Evolutionary conservation across 1,140 invertebrate species (phyloP).

Genomic region (Bombus sibiricus): DNA sequence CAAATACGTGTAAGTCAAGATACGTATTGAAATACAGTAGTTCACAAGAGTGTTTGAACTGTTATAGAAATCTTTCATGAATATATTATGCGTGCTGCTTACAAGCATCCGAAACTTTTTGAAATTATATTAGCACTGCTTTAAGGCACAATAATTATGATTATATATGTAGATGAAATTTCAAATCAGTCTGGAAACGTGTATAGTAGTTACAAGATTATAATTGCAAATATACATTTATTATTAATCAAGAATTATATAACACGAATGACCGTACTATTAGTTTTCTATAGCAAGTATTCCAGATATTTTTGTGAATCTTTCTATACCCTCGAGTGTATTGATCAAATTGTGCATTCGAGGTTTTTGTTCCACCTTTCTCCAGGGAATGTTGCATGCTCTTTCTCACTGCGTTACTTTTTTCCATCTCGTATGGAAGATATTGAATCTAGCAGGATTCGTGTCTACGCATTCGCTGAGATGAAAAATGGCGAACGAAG

Average conservation of each 20-base stretch:
- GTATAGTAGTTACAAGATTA: too few species aligned
- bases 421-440: slow-evolving; percentile 18
- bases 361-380: not conserved
- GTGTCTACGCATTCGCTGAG: slow-evolving; percentile 38
- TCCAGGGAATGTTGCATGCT: not conserved
- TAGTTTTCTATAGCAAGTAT: not conserved
- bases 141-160: too few species aligned
- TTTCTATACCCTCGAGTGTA: not conserved
- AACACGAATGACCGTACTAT: not conserved
- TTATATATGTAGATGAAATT: too few species aligned
- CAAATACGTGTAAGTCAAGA: not conserved
- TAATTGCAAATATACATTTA: too few species aligned
- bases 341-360: slow-evolving; percentile 4
- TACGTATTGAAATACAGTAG: slow-evolving; percentile 10
- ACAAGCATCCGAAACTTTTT: not conserved
- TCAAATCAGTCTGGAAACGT: too few species aligned
- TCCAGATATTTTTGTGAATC: not conserved
- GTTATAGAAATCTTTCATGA: not conserved
- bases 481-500: not conserved
- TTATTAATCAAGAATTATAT: too few species aligned
- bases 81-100: too few species aligned
- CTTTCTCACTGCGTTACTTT: not conserved
- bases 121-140: not conserved
- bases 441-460: slow-evolving; percentile 41
- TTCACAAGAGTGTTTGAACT: not conserved